Base-by-base conservation (phyloP, 2,113 vertebrate genomes). In the Neomonachus schauinslandi region DNA sequence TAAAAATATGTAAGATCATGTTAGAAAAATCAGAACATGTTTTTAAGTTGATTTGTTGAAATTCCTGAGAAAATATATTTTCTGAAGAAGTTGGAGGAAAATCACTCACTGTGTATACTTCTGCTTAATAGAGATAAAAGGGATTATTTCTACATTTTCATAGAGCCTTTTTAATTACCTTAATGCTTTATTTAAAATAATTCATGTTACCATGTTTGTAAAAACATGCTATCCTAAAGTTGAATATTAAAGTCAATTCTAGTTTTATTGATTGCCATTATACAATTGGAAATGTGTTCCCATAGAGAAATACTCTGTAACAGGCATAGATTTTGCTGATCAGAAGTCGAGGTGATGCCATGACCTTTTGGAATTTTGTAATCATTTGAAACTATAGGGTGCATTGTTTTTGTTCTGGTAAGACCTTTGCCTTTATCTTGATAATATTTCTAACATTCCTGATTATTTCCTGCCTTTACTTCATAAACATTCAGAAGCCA, bases 41-140 rank as follows among this genome's bases (percentile, higher is more conserved):
- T 82, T 72, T 91, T 36, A 86, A 72, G 92, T 49, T 88, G 88
- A 91, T 87, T 74, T 91, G 26, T 82, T 57, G 19, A 87, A 57
- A 31, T 91, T 96, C 8, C 36, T 21, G 18, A 87, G 87, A 91
- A 82, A 81, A 36, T 86, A 2, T 21, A 36, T 91, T 96, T 94
- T 24, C 21, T 39, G 42, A 4, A 61, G 49, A 72, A 96, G 11
- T 77, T 39, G 33, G 46, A 89, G 28, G 67, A 42, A 69, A 89
- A 93, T 79, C 67, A 16, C 85, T 33, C 21, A 86, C 28, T 31
- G 9, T 39, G 4, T 77, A 79, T 46, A 22, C 55, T 51, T 80
- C 5, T 93, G 18, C 59, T 53, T 51, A 36, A 51, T 59, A 83
- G 46, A 59, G 26, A 22, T 59, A 77, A 83, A 69, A 39, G 77